Base-by-base conservation (phyloP, 2,797 vertebrate genomes). In the Hydrocynus forskahlii region DNA sequence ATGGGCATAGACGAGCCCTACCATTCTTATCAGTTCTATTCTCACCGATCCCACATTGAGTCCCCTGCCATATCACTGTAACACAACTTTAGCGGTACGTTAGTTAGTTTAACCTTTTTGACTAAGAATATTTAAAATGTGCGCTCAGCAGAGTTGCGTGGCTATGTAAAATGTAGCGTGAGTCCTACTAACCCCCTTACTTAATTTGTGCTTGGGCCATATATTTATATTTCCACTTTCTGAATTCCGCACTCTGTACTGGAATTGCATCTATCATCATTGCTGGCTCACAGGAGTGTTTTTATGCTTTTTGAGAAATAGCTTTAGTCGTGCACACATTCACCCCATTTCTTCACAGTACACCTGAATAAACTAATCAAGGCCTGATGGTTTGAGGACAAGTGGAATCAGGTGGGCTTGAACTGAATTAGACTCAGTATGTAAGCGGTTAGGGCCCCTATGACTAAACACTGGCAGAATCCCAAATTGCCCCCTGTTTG, bases 331-430 rank as follows among this genome's bases (percentile, higher is more conserved):
- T 76, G 75, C 2, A 69, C n/a, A 48, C 40, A 68, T 68, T 71
- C 75, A 68, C 50, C 75, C 70, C 25, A 64, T 84, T 78, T 38
- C 76, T 83, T 52, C 75, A 72, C 86, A 85, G 70, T 76, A 83
- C 85, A 81, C 78, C 83, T 86, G 78, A 83, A 83, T 79, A 81
- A 76, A 85, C 83, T 73, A 78, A 82, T 82, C 81, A 82, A 43
- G 60, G 63, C 62, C 38, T 73, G 68, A 29, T 63, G 7, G 74
- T 66, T 38, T 54, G 75, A 76, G 75, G 62, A 67, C 64, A 67
- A 67, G 64, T 67, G 38, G 64, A 67, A 67, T 67, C 64, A 67
- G 64, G 38, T 66, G 62, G 75, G 12, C 12, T 54, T 54, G 25
- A 67, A 38, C 48, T 77, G 62, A 77, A 54, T 67, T 21, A 38